Percentiles rank a stretch among this genome's conserved stretches.
Evolutionary conservation across 2,113 vertebrate genomes (phyloP).

Genomic region (Cyanoramphus novaezelandiae): DNA sequence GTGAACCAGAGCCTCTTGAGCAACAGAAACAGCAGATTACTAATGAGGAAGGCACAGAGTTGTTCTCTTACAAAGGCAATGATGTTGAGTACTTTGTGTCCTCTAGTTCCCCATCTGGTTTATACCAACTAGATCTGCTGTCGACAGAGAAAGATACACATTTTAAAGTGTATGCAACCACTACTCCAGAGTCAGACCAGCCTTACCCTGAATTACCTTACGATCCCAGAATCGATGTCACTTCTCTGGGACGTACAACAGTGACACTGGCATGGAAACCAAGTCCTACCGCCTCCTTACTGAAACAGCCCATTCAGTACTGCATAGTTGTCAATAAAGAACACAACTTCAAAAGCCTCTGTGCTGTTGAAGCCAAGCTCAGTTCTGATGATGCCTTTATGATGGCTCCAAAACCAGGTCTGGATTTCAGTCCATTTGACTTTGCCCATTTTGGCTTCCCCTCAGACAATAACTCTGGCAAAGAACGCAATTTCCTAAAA

Average conservation of each 20-base stretch:
- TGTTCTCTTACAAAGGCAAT: slow-evolving; percentile 95
- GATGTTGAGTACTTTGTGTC: slow-evolving; percentile 93
- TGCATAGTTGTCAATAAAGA: slow-evolving; percentile 95
- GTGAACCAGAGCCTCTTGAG: slow-evolving; percentile 90
- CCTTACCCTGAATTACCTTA: slow-evolving; percentile 94
- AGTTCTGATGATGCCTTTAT: slow-evolving; percentile 88
- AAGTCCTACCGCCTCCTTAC: slow-evolving; percentile 86
- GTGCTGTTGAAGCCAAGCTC: slow-evolving; percentile 91
- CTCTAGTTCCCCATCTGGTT: slow-evolving; percentile 88
- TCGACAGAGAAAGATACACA: slow-evolving; percentile 97
- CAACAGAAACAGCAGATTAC: slow-evolving; percentile 91
- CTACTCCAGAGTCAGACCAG: slow-evolving; percentile 94
- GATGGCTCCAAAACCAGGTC: slow-evolving; percentile 89
- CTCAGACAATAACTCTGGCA: slow-evolving; percentile 78
- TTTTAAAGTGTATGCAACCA: slow-evolving; percentile 93
- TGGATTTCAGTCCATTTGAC: slow-evolving; percentile 96
- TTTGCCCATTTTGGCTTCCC: slow-evolving; percentile 94
- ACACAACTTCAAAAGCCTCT: slow-evolving; percentile 98
- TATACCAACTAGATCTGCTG: slow-evolving; percentile 94
- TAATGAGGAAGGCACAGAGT: slow-evolving; percentile 82
- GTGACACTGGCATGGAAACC: slow-evolving; percentile 95
- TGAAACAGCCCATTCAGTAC: slow-evolving; percentile 91
- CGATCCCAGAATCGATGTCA: slow-evolving; percentile 93
- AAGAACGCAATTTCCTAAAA: slow-evolving; percentile 79
- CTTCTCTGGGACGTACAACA: slow-evolving; percentile 88